A percentile compares a stretch with the other conserved stretches of the same genome.
phyloP scores from a whole-genome alignment of 2,888 invertebrate genomes.

The Drosophila aldrichi region DNA sequence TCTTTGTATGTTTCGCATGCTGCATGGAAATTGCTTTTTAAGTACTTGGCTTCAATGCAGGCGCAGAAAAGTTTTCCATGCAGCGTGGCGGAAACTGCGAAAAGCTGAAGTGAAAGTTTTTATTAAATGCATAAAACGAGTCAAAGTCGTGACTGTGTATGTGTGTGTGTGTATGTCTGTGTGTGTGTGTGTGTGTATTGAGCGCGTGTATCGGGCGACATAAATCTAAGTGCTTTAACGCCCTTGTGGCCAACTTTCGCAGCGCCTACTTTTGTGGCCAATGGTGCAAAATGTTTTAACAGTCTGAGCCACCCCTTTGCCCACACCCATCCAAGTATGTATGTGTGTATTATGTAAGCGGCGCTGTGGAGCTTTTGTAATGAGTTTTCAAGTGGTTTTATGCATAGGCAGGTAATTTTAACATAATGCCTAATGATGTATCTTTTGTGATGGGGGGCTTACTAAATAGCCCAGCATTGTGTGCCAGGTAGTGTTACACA shows the following conservation, averaged over 20 bases:
- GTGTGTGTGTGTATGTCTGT: slow-evolving; percentile 6
- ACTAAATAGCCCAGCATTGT: slow-evolving; percentile 40
- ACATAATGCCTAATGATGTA: slow-evolving; percentile 78
- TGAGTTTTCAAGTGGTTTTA: slow-evolving; percentile 79
- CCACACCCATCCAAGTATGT: background rate
- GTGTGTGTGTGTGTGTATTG: slow-evolving; percentile 26
- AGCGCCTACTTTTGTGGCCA: slow-evolving; percentile 74
- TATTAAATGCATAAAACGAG: slow-evolving; percentile 77
- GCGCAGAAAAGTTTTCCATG: slow-evolving; percentile 62
- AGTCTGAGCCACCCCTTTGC: slow-evolving; percentile 39
- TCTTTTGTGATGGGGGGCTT: slow-evolving; percentile 47
- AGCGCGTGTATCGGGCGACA: slow-evolving; percentile 64
- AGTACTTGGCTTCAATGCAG: slow-evolving; percentile 76
- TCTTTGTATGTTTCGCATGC: slow-evolving; percentile 17
- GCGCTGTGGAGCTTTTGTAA: slow-evolving; percentile 62
- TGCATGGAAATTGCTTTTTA: slow-evolving; percentile 75
- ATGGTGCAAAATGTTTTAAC: slow-evolving; percentile 68
- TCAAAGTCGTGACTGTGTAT: slow-evolving; percentile 54
- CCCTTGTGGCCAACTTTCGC: slow-evolving; percentile 65
- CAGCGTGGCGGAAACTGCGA: slow-evolving; percentile 56
- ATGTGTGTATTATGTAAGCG: slow-evolving; percentile 31
- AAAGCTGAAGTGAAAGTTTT: slow-evolving; percentile 71
- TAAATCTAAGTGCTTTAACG: slow-evolving; percentile 79
- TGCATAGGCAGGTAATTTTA: slow-evolving; percentile 78
- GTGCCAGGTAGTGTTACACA: slow-evolving; percentile 8